Base-by-base conservation (phyloP, 2,888 invertebrate genomes). In the Epirrhoe tristata region DNA sequence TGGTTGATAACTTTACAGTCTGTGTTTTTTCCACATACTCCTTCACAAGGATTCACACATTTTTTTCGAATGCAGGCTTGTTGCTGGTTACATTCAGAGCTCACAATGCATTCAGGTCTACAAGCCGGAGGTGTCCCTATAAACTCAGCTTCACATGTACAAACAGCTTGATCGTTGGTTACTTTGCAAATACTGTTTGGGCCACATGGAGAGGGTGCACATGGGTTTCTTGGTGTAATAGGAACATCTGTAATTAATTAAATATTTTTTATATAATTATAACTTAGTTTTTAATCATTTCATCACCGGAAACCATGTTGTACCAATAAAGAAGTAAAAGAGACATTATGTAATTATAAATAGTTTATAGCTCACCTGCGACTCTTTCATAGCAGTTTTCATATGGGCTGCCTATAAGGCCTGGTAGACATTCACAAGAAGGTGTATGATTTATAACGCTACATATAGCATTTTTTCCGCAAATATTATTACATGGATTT, bases 161-260 rank as follows among this genome's bases (percentile, higher is more conserved):
- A 97, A 10, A 96, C 94, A 0, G 96, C 95, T 88, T 96, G 96
- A 59, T 93, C 93, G 75, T 96, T 96, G 6, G 94, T 87, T 80
- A 96, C 95, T 74, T 95, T 95, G 80, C 97, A 97, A 75, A 96
- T 95, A 32, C 97, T 96, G 80, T 96, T 96, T 8, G 94, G 86
- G n/a, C 96, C 97, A 86, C 97, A 97, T n/a, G 96, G 95, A 12
- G 96, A 96, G 53, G 97, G 97, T 68, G 92, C 84, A 80, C 97
- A 97, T 0, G 97, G 97, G 79, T 96, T 80, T 70, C 83, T 89
- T 73, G 88, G 88, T 36, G 86, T 80, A 16, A 71, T 56, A 31
- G 83, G 77, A 53, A 81, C 71, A 75, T 89, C 93, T 90, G 77
- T 73, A 85, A 87, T 59, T 0, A 6, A 48, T 48, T 48, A 36